Conservation (phyloP, 2,797 vertebrate species). For the Dromococcyx pavoninus region DNA sequence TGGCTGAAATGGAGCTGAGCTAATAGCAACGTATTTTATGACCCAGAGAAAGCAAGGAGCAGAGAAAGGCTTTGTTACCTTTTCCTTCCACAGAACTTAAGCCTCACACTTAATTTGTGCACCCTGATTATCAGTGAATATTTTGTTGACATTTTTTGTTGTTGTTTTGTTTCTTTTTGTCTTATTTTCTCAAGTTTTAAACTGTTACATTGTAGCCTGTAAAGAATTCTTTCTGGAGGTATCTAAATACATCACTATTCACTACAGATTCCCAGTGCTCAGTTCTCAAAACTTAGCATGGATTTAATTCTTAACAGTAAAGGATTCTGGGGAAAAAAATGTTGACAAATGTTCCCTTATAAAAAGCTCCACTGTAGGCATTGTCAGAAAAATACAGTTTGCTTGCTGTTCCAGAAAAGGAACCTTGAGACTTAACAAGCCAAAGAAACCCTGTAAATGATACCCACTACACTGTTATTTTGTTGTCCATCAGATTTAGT, state of each 20-base stretch:
- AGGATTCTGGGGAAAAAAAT: not conserved
- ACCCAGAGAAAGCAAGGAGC: not conserved
- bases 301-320: constrained; percentile 6
- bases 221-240: not conserved
- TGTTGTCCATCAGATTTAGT: constrained; percentile 52
- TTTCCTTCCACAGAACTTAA: not conserved
- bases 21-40: not conserved
- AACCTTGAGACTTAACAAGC: constrained; percentile 61
- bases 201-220: not conserved
- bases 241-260: not conserved
- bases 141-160: not conserved
- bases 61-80: not conserved
- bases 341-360: constrained; percentile 21
- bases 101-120: not conserved
- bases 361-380: not conserved
- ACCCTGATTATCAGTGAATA: not conserved
- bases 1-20: not conserved
- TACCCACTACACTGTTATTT: constrained; percentile 57
- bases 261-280: not conserved
- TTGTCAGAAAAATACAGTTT: constrained; percentile 59
- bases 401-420: constrained; percentile 51
- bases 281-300: not conserved
- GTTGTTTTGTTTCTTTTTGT: not conserved
- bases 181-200: not conserved
- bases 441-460: constrained; percentile 45